These are phyloP conservation scores for Prunella fulvescens DNA, from an alignment of 2,113 vertebrate species.

Conservation along the genomic window DNA sequence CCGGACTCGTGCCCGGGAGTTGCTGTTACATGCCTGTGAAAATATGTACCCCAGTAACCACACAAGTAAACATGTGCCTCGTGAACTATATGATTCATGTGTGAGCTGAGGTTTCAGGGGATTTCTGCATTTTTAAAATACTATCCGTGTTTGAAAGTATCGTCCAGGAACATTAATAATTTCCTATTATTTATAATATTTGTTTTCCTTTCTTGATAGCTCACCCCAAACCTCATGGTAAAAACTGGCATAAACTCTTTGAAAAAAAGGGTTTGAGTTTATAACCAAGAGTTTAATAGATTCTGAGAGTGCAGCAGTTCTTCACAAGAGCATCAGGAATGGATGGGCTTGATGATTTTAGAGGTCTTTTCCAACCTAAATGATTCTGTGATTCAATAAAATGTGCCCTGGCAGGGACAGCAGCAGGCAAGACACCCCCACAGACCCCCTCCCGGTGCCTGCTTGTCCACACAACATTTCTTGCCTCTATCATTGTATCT, in stretches of 20 bases:
- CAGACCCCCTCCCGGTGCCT: not conserved
- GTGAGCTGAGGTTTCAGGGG: conserved; percentile 44
- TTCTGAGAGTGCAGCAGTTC: not conserved
- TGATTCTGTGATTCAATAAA: not conserved
- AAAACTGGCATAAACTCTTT: not conserved
- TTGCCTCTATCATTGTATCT: not conserved
- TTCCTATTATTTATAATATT: not conserved
- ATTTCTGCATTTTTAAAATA: conserved; percentile 42
- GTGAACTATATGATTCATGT: conserved; percentile 40
- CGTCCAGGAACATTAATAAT: not conserved
- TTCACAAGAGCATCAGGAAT: not conserved
- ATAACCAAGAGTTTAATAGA: not conserved
- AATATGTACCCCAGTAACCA: conserved; percentile 63
- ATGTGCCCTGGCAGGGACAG: accelerated
- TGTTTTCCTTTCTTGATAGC: not conserved
- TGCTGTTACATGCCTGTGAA: not conserved
- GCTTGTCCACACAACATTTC: not conserved
- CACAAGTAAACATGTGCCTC: conserved; percentile 63
- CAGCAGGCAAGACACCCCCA: not conserved
- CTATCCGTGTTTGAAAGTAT: not conserved
- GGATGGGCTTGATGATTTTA: not conserved
- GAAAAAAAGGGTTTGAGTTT: not conserved
- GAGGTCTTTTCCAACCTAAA: not conserved
- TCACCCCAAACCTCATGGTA: not conserved
- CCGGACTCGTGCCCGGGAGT: accelerated